Percentiles rank a stretch among this genome's conserved stretches.
phyloP scores from a whole-genome alignment of 2,888 invertebrate genomes.

The Choreutis nemorana region DNA sequence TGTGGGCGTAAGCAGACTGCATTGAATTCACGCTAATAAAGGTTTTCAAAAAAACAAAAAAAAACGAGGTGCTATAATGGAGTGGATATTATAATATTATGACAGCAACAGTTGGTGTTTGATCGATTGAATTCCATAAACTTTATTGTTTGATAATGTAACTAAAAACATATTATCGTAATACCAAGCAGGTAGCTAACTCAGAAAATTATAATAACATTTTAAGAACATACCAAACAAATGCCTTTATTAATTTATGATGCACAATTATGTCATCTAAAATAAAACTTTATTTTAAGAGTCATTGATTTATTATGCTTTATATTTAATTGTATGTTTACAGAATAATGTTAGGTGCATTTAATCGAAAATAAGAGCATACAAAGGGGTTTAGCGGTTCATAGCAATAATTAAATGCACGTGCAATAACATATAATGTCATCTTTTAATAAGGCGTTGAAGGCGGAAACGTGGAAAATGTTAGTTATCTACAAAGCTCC shows the following conservation, averaged over 20 bases:
- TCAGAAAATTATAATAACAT: constrained; percentile 1
- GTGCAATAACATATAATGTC: constrained; percentile 37
- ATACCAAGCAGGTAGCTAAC: constrained; percentile 6
- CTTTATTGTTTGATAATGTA: constrained; percentile 13
- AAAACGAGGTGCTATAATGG: no score
- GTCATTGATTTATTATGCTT: no score
- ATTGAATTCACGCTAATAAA: constrained; percentile 6
- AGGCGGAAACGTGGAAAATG: constrained; percentile 64
- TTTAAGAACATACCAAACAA: no score
- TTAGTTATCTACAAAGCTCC: constrained; percentile 50
- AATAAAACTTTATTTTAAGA: no score
- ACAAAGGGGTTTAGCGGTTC: constrained; percentile 10
- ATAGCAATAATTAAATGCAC: constrained; percentile 29
- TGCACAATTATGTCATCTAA: no score
- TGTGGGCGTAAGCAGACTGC: constrained; percentile 34
- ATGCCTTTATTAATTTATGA: constrained; percentile 1
- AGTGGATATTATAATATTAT: no score
- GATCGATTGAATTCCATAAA: constrained; percentile 15
- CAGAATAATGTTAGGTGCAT: no score
- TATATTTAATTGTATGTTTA: no score
- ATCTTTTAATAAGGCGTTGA: constrained; percentile 55
- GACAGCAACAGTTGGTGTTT: constrained; percentile 8
- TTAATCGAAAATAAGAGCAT: constrained; percentile 1
- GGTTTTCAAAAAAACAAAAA: constrained; percentile 3
- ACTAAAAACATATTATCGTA: constrained; percentile 5